Evolutionary conservation across 2,797 vertebrate species (phyloP).

Genomic region (Hyperoplus immaculatus): DNA sequence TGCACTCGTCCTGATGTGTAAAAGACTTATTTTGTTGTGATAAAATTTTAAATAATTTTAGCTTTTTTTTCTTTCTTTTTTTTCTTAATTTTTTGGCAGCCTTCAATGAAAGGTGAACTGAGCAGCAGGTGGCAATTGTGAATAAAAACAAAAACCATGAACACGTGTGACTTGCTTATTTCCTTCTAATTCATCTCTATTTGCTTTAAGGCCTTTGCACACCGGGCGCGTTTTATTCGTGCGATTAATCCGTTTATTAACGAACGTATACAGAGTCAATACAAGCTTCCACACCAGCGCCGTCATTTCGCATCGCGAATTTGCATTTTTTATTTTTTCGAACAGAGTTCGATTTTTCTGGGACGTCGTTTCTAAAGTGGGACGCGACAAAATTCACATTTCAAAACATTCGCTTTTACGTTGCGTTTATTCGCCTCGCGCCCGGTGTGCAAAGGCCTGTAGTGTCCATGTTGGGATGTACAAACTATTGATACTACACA

Average conservation of each 20-base stretch:
- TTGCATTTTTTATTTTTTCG: too few species aligned
- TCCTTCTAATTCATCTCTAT: neutral
- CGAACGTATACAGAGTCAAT: too few species aligned
- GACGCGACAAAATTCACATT: too few species aligned
- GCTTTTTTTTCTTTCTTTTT: conserved; percentile 26
- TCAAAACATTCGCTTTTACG: too few species aligned
- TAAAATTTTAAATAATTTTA: conserved; percentile 59
- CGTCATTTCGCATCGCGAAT: too few species aligned
- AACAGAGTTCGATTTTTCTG: too few species aligned
- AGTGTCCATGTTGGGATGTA: neutral
- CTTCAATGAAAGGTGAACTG: conserved; percentile 52
- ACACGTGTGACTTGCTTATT: conserved; percentile 1
- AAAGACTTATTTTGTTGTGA: conserved; percentile 53
- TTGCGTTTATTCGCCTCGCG: too few species aligned
- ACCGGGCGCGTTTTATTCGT: neutral
- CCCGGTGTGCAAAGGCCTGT: neutral
- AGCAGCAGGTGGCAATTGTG: conserved; percentile 66
- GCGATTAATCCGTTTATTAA: too few species aligned
- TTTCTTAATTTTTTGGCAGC: conserved; percentile 49
- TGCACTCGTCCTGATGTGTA: conserved; percentile 62
- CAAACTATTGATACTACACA: conserved; percentile 10
- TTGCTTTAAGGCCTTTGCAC: neutral
- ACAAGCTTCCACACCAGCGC: too few species aligned
- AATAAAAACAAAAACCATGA: conserved; percentile 66
- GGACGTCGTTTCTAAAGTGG: too few species aligned